A percentile compares a stretch with the other conserved stretches of the same genome.
Conservation (phyloP, 2,797 vertebrate genomes). For the Glyptemys insculpta region DNA sequence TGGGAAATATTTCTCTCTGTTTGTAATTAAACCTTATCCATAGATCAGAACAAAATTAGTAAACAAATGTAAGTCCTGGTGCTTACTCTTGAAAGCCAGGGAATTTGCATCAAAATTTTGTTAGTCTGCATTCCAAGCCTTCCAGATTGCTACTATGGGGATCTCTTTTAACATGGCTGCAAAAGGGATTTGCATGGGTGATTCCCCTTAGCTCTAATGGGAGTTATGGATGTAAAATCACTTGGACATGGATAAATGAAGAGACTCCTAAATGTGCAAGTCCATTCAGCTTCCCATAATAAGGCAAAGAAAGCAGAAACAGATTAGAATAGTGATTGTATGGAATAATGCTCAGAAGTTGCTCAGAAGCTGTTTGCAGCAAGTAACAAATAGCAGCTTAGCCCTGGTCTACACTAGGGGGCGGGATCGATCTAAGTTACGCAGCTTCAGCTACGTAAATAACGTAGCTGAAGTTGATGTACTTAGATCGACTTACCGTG, state of each 20-base stretch:
- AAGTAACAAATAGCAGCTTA: not conserved
- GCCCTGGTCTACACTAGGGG: too few relatives aligned
- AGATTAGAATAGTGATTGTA: not conserved
- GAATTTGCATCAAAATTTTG: not conserved
- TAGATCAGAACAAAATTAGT: not conserved
- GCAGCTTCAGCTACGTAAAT: too few relatives aligned
- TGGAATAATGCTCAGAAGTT: not conserved
- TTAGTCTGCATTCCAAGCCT: fast-evolving
- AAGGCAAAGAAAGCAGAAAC: not conserved
- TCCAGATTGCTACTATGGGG: not conserved
- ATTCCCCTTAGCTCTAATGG: not conserved
- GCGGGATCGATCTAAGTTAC: too few relatives aligned
- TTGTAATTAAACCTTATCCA: not conserved
- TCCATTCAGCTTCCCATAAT: not conserved
- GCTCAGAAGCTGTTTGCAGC: not conserved
- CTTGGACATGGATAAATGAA: not conserved
- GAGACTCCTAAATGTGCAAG: not conserved
- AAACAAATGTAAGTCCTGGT: not conserved
- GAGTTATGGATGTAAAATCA: not conserved
- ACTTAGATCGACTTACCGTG: too few relatives aligned
- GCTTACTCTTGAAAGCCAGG: not conserved
- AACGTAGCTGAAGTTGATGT: too few relatives aligned
- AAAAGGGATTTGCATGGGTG: not conserved
- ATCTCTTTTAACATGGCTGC: not conserved
- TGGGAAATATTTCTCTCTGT: not conserved